Evolutionary conservation across 2,888 invertebrate species (phyloP).

Genomic region (Stenurella melanura): DNA sequence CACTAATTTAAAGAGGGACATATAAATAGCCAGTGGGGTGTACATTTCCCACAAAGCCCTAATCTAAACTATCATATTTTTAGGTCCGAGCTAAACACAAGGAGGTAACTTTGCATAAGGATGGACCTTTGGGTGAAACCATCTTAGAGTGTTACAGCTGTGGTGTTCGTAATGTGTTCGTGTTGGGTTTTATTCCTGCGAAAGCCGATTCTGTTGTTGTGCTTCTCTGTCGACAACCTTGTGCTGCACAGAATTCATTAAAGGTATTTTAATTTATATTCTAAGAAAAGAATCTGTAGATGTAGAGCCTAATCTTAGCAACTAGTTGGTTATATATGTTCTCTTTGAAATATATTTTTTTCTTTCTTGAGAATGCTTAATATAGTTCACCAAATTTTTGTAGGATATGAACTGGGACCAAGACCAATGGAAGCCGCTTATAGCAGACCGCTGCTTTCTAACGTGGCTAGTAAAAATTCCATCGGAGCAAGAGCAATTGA

Average conservation of each 20-base stretch:
- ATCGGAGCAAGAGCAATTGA: slow-evolving; percentile 94
- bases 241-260: slow-evolving; percentile 96
- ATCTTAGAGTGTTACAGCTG: slow-evolving; percentile 99
- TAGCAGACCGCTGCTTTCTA: slow-evolving; percentile 95
- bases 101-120: slow-evolving; percentile 97
- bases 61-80: slow-evolving; percentile 29
- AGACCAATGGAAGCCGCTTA: slow-evolving; percentile 98
- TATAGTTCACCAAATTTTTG: slow-evolving; percentile 28
- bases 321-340: neutral
- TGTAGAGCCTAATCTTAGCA: neutral
- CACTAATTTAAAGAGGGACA: too few relatives aligned
- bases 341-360: neutral
- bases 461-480: slow-evolving; percentile 99
- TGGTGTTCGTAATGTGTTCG: slow-evolving; percentile 98
- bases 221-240: slow-evolving; percentile 96
- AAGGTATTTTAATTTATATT: slow-evolving; percentile 74
- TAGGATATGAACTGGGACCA: slow-evolving; percentile 99
- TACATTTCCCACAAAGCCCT: too few relatives aligned
- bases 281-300: neutral
- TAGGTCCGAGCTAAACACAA: slow-evolving; percentile 94
- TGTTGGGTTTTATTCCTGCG: slow-evolving; percentile 98
- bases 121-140: slow-evolving; percentile 98
- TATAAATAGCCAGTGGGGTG: too few relatives aligned
- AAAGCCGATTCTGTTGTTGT: slow-evolving; percentile 99
- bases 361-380: neutral